Conservation (phyloP, 2,797 vertebrate genomes). For the Artibeus jamaicensis region DNA sequence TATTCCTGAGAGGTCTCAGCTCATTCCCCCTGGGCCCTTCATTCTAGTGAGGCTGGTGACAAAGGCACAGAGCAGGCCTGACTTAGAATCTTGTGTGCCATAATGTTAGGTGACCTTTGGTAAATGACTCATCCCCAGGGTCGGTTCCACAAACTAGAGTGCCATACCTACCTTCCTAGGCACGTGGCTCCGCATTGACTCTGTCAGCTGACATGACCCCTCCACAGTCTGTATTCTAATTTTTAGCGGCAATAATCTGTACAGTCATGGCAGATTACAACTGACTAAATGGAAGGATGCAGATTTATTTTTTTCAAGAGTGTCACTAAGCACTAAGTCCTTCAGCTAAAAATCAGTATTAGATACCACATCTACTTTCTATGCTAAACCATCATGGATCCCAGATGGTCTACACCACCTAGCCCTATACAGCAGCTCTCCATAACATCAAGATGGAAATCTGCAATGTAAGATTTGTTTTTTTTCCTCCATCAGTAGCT, state of each 20-base stretch:
- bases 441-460: background rate
- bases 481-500: background rate
- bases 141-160: background rate
- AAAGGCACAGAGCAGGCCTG: background rate
- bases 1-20: background rate
- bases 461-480: background rate
- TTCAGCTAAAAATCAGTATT: background rate
- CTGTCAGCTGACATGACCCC: accelerated
- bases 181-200: accelerated
- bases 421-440: background rate
- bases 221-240: accelerated
- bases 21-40: background rate
- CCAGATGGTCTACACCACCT: background rate
- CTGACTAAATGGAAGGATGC: accelerated
- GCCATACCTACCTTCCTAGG: accelerated
- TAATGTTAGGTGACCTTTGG: background rate
- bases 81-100: background rate
- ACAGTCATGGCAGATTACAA: background rate
- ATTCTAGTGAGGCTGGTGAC: background rate
- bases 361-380: background rate
- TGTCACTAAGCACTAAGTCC: accelerated
- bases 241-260: background rate
- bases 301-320: background rate
- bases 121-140: background rate
- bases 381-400: background rate